Percentiles rank a stretch among this genome's conserved stretches.
Evolutionary conservation across 2,797 vertebrate species (phyloP).

Genomic region (Carcharodon carcharias): DNA sequence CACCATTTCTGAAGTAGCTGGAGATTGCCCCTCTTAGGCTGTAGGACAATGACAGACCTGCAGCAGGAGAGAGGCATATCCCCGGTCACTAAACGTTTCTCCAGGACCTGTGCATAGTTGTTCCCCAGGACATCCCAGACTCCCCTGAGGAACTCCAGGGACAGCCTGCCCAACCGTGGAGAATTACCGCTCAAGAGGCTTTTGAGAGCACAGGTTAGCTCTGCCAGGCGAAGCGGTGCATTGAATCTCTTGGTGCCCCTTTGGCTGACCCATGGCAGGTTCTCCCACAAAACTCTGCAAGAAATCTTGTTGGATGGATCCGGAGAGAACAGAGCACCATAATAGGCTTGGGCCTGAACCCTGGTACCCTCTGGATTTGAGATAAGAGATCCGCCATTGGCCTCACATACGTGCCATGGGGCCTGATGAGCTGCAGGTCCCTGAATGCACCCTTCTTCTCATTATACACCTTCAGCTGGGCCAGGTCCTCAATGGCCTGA

Average conservation of each 20-base stretch:
- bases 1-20: no score
- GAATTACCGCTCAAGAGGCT: no score
- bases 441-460: background rate
- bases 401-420: background rate
- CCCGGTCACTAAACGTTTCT: no score
- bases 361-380: background rate
- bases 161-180: no score
- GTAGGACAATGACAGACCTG: no score
- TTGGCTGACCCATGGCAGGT: background rate
- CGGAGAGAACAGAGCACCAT: background rate
- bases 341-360: background rate
- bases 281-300: background rate
- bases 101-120: no score
- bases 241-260: background rate
- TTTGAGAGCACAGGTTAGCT: no score
- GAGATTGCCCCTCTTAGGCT: no score
- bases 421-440: background rate
- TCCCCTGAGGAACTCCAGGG: no score
- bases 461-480: background rate
- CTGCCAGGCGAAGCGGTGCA: no score
- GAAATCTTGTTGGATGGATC: background rate
- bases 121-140: no score
- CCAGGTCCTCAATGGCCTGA: background rate
- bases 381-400: background rate
- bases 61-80: no score